A percentile compares a stretch with the other conserved stretches of the same genome.
Conservation (phyloP, 2,113 vertebrate species). For the Pelobates fuscus region DNA sequence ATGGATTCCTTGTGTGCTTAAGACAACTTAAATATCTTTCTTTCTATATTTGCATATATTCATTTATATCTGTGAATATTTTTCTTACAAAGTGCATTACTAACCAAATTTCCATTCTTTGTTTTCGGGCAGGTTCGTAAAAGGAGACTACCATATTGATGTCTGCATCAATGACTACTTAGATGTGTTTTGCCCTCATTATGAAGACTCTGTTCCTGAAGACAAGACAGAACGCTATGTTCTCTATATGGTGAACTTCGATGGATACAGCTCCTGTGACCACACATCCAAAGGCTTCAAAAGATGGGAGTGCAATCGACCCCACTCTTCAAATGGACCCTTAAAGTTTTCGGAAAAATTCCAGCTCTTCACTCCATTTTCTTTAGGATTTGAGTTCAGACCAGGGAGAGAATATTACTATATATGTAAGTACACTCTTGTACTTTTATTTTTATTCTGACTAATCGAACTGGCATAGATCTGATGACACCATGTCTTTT, state of each 20-base stretch:
- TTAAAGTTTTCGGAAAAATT: conserved; percentile 99
- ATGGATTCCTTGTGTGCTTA: no score
- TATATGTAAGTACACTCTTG: conserved; percentile 89
- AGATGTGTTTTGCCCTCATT: conserved; percentile 97
- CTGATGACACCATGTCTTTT: no score
- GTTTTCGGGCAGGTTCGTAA: conserved; percentile 81
- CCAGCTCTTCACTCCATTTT: conserved; percentile 99
- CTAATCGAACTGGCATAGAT: no score
- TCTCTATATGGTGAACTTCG: conserved; percentile 99
- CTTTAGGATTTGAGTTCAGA: conserved; percentile 96
- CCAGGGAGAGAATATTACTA: conserved; percentile 98
- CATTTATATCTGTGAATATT: no score
- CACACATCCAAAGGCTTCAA: conserved; percentile 98
- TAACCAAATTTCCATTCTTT: background rate
- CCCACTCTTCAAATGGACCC: conserved; percentile 91
- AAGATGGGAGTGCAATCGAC: conserved; percentile 97
- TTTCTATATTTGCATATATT: no score
- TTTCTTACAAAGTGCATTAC: no score
- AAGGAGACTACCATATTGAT: conserved; percentile 94
- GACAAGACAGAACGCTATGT: conserved; percentile 93
- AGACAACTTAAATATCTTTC: no score
- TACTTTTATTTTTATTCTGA: background rate
- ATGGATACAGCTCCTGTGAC: conserved; percentile 97
- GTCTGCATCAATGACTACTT: conserved; percentile 98
- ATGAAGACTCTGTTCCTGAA: conserved; percentile 90